A percentile compares a stretch with the other conserved stretches of the same genome.
phyloP scores from a whole-genome alignment of 2,888 invertebrate genomes.

The Drosophila lacicola region DNA sequence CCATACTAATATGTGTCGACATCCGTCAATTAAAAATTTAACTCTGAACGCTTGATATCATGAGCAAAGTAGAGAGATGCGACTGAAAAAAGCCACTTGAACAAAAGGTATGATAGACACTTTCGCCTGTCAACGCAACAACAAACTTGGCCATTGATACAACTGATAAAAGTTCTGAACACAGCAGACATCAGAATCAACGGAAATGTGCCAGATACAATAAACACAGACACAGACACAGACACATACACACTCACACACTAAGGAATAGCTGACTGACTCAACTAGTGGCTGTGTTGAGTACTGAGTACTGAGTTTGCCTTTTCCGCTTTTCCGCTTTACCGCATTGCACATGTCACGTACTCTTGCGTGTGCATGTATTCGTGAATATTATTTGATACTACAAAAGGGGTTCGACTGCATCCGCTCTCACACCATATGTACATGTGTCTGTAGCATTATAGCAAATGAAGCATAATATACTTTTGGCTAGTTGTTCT shows the following conservation, averaged over 20 bases:
- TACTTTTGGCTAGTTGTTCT: constrained; percentile 42
- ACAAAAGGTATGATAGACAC: constrained; percentile 60
- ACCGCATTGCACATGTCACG: constrained; percentile 22
- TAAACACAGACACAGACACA: constrained; percentile 23
- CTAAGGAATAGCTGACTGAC: constrained; percentile 25
- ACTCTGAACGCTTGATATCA: neutral
- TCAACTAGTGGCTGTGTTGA: constrained; percentile 61
- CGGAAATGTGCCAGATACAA: constrained; percentile 72
- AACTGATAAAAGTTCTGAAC: constrained; percentile 65
- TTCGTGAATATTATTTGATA: constrained; percentile 38
- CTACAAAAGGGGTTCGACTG: constrained; percentile 59
- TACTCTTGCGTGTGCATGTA: constrained; percentile 12
- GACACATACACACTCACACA: constrained; percentile 7
- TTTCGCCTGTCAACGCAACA: constrained; percentile 55
- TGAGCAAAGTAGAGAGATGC: constrained; percentile 6
- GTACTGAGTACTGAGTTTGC: constrained; percentile 53
- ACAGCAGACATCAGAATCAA: constrained; percentile 36
- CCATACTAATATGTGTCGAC: neutral
- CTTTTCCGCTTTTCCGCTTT: constrained; percentile 76
- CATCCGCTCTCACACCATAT: constrained; percentile 50
- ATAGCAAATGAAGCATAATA: constrained; percentile 62
- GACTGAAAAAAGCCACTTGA: constrained; percentile 25
- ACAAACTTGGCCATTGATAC: constrained; percentile 69
- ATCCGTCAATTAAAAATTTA: neutral
- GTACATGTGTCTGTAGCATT: constrained; percentile 36